Evolutionary conservation across 1,140 invertebrate genomes (phyloP), one percentile per base, ranked within the genome.

Genomic region (Vanessa atalanta): DNA sequence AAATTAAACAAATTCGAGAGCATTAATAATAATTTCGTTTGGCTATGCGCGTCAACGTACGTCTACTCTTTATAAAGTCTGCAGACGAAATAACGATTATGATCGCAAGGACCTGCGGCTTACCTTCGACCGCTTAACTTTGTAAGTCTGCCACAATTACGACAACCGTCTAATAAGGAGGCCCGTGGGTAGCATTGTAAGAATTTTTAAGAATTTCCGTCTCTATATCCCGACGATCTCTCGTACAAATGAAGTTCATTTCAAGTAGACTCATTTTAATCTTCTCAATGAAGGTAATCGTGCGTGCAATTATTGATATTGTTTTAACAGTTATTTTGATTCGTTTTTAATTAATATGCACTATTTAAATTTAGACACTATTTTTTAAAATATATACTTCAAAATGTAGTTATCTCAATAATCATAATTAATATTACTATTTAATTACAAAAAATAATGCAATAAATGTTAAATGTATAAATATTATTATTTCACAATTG

Each of bases 71-170:
- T 86, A 87, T 88, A 88, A 90, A 91, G 86, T 92, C 88, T 81
- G 83, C 89, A 92, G 90, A 92, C 90, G 82, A 88, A 92, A 92
- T 92, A 92, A 92, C 88, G 86, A 87, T 91, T 89, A 91, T 85
- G 88, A 87, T 81, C 77, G 80, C 77, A 82, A 64, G 77, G 74
- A 80, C 75, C 76, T 72, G 82, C 83, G 83, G 84, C 82, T 90
- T 86, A 88, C 80, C 80, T 79, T 74, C 79, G 76, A 70, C 84
- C 83, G 85, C 81, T 91, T 89, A 90, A 91, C 89, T 91, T 90
- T 88, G 87, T 85, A 90, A 90, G 83, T 88, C 88, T 86, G 83
- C 87, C 88, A 86, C 88, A 89, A 89, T 90, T 89, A 92, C 88
- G 88, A 85, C 83, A 82, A 79, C 75, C 78, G 79, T 79, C 88